These are phyloP conservation scores for Smutsia gigantea DNA, from an alignment of 2,797 vertebrate genomes.

Conservation along the genomic window DNA sequence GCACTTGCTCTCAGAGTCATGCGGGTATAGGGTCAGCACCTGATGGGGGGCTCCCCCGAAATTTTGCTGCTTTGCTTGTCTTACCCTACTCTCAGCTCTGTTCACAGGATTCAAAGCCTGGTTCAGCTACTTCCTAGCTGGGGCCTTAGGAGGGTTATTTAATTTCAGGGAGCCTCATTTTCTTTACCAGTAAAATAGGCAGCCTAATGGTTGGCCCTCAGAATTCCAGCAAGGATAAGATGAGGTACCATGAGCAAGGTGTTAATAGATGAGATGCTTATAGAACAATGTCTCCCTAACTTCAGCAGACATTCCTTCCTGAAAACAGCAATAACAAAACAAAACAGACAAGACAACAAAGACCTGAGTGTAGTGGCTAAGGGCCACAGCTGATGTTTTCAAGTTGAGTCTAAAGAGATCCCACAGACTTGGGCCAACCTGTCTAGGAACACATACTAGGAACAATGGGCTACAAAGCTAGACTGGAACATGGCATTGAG, in stretches of 20 bases:
- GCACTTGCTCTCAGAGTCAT: accelerated
- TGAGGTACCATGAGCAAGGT: not conserved
- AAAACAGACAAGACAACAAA: not conserved
- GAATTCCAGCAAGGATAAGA: not conserved
- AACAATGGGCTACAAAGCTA: not conserved
- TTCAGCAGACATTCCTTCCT: not conserved
- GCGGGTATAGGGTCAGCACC: not conserved
- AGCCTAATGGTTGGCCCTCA: not conserved
- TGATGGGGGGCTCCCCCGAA: not conserved
- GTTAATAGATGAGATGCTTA: not conserved
- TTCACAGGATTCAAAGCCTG: not conserved
- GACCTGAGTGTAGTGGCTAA: not conserved
- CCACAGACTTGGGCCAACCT: not conserved
- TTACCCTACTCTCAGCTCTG: not conserved
- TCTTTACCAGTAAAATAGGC: not conserved
- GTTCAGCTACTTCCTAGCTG: not conserved
- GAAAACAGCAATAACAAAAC: not conserved
- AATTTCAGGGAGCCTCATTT: not conserved
- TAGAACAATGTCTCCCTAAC: not conserved
- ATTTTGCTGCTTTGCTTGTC: not conserved
- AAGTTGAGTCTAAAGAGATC: not conserved
- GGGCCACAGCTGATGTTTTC: not conserved
- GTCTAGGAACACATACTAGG: not conserved
- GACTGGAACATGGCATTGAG: not conserved
- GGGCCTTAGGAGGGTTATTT: not conserved